Evolutionary conservation across 2,113 vertebrate genomes (phyloP), one percentile per base, ranked within the genome.

Genomic region (Channa argus): DNA sequence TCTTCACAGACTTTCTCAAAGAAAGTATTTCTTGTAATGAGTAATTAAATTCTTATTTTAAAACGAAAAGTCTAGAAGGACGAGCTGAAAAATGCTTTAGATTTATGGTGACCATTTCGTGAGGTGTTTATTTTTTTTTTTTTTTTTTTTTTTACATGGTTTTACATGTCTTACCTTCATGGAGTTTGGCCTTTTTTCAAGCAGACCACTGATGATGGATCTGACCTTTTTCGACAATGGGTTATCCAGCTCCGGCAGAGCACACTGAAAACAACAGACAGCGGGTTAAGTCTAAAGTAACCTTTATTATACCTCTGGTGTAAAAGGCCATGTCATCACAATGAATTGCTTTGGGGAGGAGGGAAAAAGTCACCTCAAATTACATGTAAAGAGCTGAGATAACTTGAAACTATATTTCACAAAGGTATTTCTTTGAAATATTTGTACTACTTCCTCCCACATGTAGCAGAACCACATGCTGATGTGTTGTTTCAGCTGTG

Each of bases 161-260:
- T n/a, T 3, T 5, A 8, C 0, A 39, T 43, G 1, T 8, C 72
- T 68, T 94, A 99, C 98, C 95, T 98, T 98, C 97, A 97, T 97
- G 0, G 95, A 96, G 86, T 95, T 93, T 2, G 96, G 91, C 74
- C 92, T 94, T 72, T 94, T 95, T 47, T 93, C 92, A 50, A 96
- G 94, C 76, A 97, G 91, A 13, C 58, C 79, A 39, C 68, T 67
- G 80, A 98, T 91, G 72, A 97, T 90, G 75, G 92, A 88, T 47
- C 92, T 92, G 12, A 98, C 74, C 67, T 96, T 96, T 72, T 91
- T 95, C 2, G 97, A 98, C 64, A 95, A 63, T 0, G 94, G 92
- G 77, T 90, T 98, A 82, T 97, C 95, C 86, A 98, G 78, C 66
- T 95, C 92, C 33, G 97, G 96, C 82, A 99, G 91, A 0, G 62